These are phyloP conservation scores for Parauchenoglanis ngamensis DNA, from an alignment of 2,797 vertebrate species.

Conservation along the genomic window DNA sequence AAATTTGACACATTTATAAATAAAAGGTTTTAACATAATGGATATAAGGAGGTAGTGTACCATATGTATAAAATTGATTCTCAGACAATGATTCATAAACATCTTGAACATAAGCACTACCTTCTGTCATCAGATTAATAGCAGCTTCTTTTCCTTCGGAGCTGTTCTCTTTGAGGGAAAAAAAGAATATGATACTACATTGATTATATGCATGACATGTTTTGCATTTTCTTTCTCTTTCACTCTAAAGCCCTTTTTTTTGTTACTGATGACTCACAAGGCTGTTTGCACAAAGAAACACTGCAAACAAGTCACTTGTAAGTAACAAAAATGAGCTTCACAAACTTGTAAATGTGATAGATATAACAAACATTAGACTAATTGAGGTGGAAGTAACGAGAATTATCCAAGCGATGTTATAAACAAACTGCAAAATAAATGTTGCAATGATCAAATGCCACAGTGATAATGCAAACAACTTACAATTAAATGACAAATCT, in stretches of 20 bases:
- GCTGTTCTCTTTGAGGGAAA: background rate
- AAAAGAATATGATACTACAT: background rate
- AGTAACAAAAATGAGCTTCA: background rate
- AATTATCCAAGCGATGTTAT: background rate
- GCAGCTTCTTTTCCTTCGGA: background rate
- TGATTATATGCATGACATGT: background rate
- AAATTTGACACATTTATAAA: background rate
- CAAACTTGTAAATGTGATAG: background rate
- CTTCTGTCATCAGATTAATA: background rate
- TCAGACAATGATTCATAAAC: background rate
- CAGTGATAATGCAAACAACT: background rate
- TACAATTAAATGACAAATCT: background rate
- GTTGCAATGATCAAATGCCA: background rate
- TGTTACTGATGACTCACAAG: background rate
- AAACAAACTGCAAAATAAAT: background rate
- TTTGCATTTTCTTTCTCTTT: background rate
- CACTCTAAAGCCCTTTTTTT: background rate
- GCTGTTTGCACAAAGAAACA: background rate
- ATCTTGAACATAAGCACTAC: background rate
- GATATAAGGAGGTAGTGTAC: background rate
- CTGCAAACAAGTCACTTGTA: background rate
- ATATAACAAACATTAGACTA: background rate
- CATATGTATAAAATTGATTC: background rate
- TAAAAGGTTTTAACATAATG: background rate
- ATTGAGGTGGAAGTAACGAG: background rate